Evolutionary conservation across 2,888 invertebrate species (phyloP).

Genomic region (Dynastes hyllus): DNA sequence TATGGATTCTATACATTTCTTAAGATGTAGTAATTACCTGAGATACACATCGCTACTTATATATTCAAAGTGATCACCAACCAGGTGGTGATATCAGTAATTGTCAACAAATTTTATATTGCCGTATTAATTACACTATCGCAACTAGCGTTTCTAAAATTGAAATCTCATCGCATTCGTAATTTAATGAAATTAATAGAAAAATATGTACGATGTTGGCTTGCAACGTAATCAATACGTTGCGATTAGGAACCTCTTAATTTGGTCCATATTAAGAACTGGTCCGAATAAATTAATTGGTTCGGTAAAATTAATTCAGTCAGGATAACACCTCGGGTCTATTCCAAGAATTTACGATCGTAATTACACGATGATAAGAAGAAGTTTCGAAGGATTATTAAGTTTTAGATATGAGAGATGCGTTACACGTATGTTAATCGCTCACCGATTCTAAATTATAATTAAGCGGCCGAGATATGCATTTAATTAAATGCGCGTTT

Average conservation of each 20-base stretch:
- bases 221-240: constrained; percentile 15
- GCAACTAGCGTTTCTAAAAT: constrained; percentile 7
- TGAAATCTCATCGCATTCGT: constrained; percentile 1
- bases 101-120: background rate
- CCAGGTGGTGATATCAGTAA: background rate
- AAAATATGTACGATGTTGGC: constrained; percentile 19
- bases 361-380: constrained; percentile 44
- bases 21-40: too few species aligned
- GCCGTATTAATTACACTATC: background rate
- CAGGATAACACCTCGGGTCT: constrained; percentile 43
- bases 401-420: constrained; percentile 43
- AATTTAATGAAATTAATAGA: constrained; percentile 43
- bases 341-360: constrained; percentile 43
- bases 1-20: too few species aligned
- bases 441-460: constrained; percentile 32
- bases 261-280: constrained; percentile 33
- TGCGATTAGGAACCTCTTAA: constrained; percentile 24
- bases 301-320: constrained; percentile 34
- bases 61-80: too few species aligned
- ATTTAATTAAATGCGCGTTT: constrained; percentile 26
- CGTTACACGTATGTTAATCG: constrained; percentile 36
- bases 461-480: constrained; percentile 42
- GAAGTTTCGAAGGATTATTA: constrained; percentile 39
- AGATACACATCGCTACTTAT: too few species aligned
- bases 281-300: constrained; percentile 41